Percentiles rank a stretch among this genome's conserved stretches.
These are phyloP conservation scores for Equus przewalskii DNA, from an alignment of 2,113 vertebrate species.

Conservation along the genomic window DNA sequence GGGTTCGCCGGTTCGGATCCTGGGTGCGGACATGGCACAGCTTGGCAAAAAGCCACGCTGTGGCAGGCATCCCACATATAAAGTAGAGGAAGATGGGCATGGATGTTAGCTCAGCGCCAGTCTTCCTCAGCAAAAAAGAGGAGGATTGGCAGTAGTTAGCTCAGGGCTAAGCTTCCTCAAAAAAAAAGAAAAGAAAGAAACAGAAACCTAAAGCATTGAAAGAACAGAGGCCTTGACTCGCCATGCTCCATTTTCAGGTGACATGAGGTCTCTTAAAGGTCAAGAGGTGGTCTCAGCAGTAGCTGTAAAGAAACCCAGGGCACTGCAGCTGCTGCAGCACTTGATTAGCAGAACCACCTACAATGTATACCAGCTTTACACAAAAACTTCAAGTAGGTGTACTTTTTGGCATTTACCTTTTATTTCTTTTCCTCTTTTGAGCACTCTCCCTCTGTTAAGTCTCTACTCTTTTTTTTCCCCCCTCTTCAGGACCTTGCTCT, in stretches of 20 bases:
- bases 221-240: not conserved
- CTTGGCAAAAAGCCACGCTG: too few relatives aligned
- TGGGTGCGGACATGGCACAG: too few relatives aligned
- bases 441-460: not conserved
- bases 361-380: not conserved
- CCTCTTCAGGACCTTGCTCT: not conserved
- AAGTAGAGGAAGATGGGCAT: too few relatives aligned
- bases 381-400: not conserved
- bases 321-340: not conserved
- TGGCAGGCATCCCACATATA: too few relatives aligned
- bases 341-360: not conserved
- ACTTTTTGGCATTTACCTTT: not conserved
- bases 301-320: not conserved
- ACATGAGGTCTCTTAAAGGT: not conserved
- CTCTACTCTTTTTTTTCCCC: not conserved
- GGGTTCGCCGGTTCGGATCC: too few relatives aligned
- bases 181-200: not conserved
- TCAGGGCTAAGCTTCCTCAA: too few relatives aligned
- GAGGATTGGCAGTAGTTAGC: too few relatives aligned
- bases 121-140: too few relatives aligned
- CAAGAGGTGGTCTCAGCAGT: not conserved
- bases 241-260: not conserved
- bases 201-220: not conserved
- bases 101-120: too few relatives aligned
- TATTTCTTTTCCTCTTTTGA: not conserved